phyloP scores from a whole-genome alignment of 2,888 invertebrate genomes.

The Drosophila paracracens region DNA sequence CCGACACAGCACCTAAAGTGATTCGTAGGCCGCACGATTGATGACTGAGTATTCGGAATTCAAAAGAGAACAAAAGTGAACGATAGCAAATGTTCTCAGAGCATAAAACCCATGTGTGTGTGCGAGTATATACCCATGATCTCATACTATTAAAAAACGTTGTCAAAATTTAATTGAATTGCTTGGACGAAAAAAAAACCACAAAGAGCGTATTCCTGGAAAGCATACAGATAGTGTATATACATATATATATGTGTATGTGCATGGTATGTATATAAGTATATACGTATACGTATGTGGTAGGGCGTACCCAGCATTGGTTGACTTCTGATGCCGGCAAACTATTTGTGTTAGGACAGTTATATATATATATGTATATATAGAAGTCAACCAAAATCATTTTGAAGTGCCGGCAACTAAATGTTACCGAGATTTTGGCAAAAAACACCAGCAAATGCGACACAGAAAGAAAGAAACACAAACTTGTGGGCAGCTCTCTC shows the following conservation, averaged over 20 bases:
- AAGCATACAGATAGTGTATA: too few relatives aligned
- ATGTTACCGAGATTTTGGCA: constrained; percentile 26
- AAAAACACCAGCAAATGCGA: constrained; percentile 38
- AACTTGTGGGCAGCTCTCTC: constrained; percentile 59
- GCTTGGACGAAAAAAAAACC: too few relatives aligned
- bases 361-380: too few relatives aligned
- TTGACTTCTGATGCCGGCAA: too few relatives aligned
- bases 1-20: not conserved
- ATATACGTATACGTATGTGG: too few relatives aligned
- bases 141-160: not conserved
- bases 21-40: not conserved
- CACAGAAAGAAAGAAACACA: constrained; percentile 20
- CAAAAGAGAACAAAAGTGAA: not conserved
- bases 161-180: too few relatives aligned
- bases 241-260: too few relatives aligned
- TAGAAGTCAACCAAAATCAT: too few relatives aligned
- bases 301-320: too few relatives aligned
- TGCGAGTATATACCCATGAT: not conserved
- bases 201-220: too few relatives aligned
- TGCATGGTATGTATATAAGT: too few relatives aligned
- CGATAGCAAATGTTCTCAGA: not conserved
- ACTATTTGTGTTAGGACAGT: too few relatives aligned
- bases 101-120: not conserved
- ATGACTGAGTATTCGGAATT: not conserved
- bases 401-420: constrained; percentile 51